Percentiles rank a stretch among this genome's conserved stretches.
Evolutionary conservation across 2,113 vertebrate species (phyloP).

Genomic region (Ptilonorhynchus violaceus): DNA sequence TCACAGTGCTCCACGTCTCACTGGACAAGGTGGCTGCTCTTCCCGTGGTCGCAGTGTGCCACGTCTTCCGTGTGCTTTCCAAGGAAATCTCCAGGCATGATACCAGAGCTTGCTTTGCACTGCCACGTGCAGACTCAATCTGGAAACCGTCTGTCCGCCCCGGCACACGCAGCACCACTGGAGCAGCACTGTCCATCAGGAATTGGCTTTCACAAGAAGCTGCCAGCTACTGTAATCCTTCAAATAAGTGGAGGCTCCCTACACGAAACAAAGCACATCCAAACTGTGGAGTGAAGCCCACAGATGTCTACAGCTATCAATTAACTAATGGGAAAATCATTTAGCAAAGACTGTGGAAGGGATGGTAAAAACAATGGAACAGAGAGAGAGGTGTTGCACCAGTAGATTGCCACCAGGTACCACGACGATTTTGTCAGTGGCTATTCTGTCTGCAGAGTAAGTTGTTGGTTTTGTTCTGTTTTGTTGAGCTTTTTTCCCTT

Average conservation of each 20-base stretch:
- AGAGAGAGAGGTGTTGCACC: neutral
- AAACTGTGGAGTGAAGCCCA: neutral
- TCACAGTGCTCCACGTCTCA: fast-evolving
- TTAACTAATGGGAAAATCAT: neutral
- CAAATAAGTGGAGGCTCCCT: neutral
- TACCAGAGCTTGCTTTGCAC: neutral
- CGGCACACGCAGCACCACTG: fast-evolving
- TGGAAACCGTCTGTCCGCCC: neutral
- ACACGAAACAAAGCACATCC: neutral
- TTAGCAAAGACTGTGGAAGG: neutral
- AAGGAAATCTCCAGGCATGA: neutral
- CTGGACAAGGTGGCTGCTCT: neutral
- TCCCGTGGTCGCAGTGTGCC: fast-evolving
- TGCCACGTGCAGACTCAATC: fast-evolving
- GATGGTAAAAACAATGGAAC: neutral
- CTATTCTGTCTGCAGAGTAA: neutral
- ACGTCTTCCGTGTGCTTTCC: neutral
- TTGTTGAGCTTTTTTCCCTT: neutral
- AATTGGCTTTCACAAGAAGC: neutral
- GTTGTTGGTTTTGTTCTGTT: neutral
- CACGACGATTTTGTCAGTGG: neutral
- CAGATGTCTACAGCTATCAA: neutral
- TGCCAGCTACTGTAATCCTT: neutral
- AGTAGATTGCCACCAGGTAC: neutral
- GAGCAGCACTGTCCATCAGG: fast-evolving